phyloP scores from a whole-genome alignment of 2,113 vertebrate genomes.

The Cyprinodon tularosa region DNA sequence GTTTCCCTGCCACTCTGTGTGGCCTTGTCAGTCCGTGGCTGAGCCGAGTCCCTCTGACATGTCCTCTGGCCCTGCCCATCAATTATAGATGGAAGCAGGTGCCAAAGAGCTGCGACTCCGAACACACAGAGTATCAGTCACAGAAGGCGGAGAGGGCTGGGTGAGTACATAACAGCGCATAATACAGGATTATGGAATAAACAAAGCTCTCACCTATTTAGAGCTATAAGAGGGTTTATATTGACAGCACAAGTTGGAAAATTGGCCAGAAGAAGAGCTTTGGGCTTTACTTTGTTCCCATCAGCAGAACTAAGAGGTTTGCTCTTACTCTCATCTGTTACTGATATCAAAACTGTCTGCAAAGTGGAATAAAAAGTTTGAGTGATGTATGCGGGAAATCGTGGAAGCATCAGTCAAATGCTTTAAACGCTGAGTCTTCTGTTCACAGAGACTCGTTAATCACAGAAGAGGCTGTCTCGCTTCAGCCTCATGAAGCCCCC shows the following conservation, averaged over 20 bases:
- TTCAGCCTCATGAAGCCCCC: conserved; percentile 48
- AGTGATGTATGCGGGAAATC: conserved; percentile 61
- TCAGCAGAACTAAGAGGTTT: not conserved
- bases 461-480: conserved; percentile 51
- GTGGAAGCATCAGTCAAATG: conserved; percentile 70
- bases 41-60: conserved; percentile 50
- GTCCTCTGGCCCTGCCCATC: conserved; percentile 65
- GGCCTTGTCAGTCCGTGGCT: conserved; percentile 62
- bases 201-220: not conserved
- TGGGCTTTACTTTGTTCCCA: conserved; percentile 19
- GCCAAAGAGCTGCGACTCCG: conserved; percentile 19
- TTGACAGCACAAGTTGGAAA: not conserved
- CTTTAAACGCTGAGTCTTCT: conserved; percentile 58
- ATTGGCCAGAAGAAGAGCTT: conserved; percentile 2
- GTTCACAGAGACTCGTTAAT: conserved; percentile 73
- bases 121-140: conserved; percentile 26
- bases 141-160: not conserved
- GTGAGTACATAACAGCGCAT: conserved; percentile 1
- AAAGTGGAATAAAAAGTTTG: conserved; percentile 44
- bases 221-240: not conserved
- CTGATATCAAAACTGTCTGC: conserved; percentile 38
- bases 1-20: conserved; percentile 52
- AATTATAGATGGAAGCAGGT: conserved; percentile 67
- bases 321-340: conserved; percentile 27
- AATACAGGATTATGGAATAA: not conserved